Evolutionary conservation across 2,797 vertebrate species (phyloP), one percentile per base, ranked within the genome.

Genomic region (Rhinogobio ventralis): DNA sequence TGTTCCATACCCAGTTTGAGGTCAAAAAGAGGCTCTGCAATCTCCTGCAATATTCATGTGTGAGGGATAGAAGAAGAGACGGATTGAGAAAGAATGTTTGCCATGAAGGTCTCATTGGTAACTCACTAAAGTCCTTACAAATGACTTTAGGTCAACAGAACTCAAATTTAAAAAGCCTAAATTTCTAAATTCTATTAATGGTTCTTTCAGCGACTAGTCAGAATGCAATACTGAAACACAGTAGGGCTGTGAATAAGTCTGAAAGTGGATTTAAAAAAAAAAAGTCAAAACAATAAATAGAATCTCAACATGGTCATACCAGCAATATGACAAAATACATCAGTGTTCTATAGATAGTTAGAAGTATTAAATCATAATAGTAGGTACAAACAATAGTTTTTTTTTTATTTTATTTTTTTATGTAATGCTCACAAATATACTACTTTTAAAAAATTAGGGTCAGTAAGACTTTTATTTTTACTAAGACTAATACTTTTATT

Each of bases 1-100:
- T 99, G 97, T 91, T 98, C 96, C 98, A 99, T 99, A 71, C 97
- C 98, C 73, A 96, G 90, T 91, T 99, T 99, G 90, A 99, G 92
- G 91, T 99, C 98, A 64, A 97, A 99, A 57, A 99, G 94, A 0
- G 98, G 98, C 90, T 99, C 98, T 4, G 97, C 97, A 0, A 99
- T 97, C 91, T 99, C 98, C 98, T 99, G 57, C 36, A 68, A 74
- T 33, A 84, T 45, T 57, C 55, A 79, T 33, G 28, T 79, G 36
- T 30, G 19, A 79, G 10, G 51, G 64, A 20, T n/a, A 28, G 30
- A 68, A 28, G 81, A 80, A n/a, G 33, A 88, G 75, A 84, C 4
- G 75, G 0, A 79, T 14, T 46, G n/a, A 66, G 20, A 20, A 39
- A 72, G 9, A 69, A 25, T 57, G 60, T 53, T 60, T 42, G 72